phyloP scores from a whole-genome alignment of 2,888 invertebrate genomes.

The Dascillus cervinus region DNA sequence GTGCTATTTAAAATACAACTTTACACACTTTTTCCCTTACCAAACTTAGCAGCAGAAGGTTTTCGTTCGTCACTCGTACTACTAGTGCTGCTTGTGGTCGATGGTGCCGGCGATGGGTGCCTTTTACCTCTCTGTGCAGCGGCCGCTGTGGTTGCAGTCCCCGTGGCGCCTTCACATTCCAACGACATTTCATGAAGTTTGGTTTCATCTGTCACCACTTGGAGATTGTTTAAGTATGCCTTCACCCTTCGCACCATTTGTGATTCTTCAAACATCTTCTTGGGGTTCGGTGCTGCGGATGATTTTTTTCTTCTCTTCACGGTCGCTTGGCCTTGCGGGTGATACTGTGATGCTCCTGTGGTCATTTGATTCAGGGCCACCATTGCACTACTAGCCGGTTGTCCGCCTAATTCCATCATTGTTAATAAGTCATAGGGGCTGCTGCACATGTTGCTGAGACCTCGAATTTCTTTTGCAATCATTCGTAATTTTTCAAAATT shows the following conservation, averaged over 20 bases:
- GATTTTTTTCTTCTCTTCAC: slow-evolving; percentile 87
- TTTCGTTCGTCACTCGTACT: slow-evolving; percentile 71
- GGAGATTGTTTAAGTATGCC: slow-evolving; percentile 88
- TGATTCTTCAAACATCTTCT: slow-evolving; percentile 98
- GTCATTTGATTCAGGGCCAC: slow-evolving; percentile 82
- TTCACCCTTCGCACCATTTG: slow-evolving; percentile 97
- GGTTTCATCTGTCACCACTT: slow-evolving; percentile 87
- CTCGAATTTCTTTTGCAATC: slow-evolving; percentile 93
- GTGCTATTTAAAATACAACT: too few relatives aligned
- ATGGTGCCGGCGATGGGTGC: slow-evolving; percentile 88
- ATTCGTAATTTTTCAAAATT: slow-evolving; percentile 98
- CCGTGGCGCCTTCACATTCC: slow-evolving; percentile 71
- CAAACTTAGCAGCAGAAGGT: slow-evolving; percentile 57
- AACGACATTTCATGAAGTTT: slow-evolving; percentile 80
- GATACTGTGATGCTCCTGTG: slow-evolving; percentile 56
- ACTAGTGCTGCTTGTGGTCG: slow-evolving; percentile 86
- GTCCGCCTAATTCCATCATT: slow-evolving; percentile 77
- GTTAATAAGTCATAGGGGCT: slow-evolving; percentile 84
- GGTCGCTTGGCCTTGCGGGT: slow-evolving; percentile 63
- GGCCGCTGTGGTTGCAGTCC: slow-evolving; percentile 33
- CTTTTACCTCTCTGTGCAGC: slow-evolving; percentile 46
- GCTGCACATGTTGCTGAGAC: slow-evolving; percentile 90
- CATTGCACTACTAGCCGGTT: slow-evolving; percentile 82
- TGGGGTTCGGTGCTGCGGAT: slow-evolving; percentile 85
- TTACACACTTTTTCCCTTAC: slow-evolving; percentile 25